Conservation (phyloP, 2,888 invertebrate species). For the Sycophila texana region DNA sequence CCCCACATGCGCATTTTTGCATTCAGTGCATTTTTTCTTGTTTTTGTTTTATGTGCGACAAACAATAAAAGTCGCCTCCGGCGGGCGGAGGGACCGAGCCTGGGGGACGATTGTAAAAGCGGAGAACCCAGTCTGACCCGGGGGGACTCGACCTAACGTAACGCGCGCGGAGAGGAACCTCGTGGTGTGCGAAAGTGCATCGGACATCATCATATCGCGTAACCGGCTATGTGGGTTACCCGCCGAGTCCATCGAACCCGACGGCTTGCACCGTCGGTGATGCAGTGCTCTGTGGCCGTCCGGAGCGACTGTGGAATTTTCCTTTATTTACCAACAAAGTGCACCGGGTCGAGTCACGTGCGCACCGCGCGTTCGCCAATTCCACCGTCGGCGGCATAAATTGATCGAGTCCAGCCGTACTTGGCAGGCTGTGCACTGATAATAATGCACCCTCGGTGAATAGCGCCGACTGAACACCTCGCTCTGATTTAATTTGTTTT, state of each 20-base stretch:
- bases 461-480: no score
- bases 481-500: neutral
- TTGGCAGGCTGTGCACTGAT: neutral
- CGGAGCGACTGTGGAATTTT: neutral
- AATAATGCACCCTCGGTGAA: no score
- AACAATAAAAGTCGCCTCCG: neutral
- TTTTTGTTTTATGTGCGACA: neutral
- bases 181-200: slow-evolving; percentile 16
- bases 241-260: slow-evolving; percentile 42
- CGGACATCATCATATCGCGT: neutral
- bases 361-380: neutral
- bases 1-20: neutral
- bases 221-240: slow-evolving; percentile 29
- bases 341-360: slow-evolving; percentile 8
- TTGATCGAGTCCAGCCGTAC: neutral
- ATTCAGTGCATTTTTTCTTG: neutral
- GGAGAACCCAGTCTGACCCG: slow-evolving; percentile 13
- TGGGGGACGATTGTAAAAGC: slow-evolving; percentile 1
- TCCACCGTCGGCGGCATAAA: neutral
- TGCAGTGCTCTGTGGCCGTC: slow-evolving; percentile 15
- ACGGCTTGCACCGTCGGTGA: slow-evolving; percentile 13
- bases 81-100: neutral
- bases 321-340: slow-evolving; percentile 43
- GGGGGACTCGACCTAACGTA: slow-evolving; percentile 9
- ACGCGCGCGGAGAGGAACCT: slow-evolving; percentile 13